Evolutionary conservation across 2,888 invertebrate species (phyloP), one percentile per base, ranked within the genome.

Genomic region (Chrysopilus asiliformis): DNA sequence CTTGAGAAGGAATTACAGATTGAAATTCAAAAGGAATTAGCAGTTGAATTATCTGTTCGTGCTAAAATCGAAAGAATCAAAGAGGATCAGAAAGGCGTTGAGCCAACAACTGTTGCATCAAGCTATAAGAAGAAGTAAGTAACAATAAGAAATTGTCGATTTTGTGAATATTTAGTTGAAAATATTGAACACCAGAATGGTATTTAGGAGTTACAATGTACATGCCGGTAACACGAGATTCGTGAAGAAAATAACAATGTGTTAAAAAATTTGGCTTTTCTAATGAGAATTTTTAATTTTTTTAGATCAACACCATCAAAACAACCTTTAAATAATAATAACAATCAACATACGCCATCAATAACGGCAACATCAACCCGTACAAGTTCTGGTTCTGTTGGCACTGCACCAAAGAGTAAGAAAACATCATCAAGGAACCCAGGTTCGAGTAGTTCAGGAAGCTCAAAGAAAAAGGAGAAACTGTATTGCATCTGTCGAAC

Each of bases 401-500:
- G 50, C 32, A 53, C 43, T 32, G 52, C 51, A 25, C 51, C 52
- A 3, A 47, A 47, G 24, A 48, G 49, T 22, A 51, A 32, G 30
- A 31, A 32, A 2, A 37, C 26, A 15, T 12, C 28, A 25, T 20
- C 34, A 9, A 43, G 38, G 22, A 38, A 32, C 14, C 32, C 34
- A 10, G 32, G 32, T 4, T 17, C 30, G 10, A 20, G 19, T 14
- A 15, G 45, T 49, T 24, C 41, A 47, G 49, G 41, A 25, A 46
- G 48, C 26, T 42, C 46, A 32, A 78, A 52, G 36, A 60, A 77
- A 53, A 83, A 81, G 51, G 84, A 85, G 50, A 85, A 86, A 54
- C 68, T 93, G 2, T 81, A 90, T 52, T 95, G 95, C 57, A 67
- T 90, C 36, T 95, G 95, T 57, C 76, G 85, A 55, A 93, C 86